Base-by-base conservation (phyloP, 92 coral and sea anemone species). In the Parazoanthus darwini region DNA sequence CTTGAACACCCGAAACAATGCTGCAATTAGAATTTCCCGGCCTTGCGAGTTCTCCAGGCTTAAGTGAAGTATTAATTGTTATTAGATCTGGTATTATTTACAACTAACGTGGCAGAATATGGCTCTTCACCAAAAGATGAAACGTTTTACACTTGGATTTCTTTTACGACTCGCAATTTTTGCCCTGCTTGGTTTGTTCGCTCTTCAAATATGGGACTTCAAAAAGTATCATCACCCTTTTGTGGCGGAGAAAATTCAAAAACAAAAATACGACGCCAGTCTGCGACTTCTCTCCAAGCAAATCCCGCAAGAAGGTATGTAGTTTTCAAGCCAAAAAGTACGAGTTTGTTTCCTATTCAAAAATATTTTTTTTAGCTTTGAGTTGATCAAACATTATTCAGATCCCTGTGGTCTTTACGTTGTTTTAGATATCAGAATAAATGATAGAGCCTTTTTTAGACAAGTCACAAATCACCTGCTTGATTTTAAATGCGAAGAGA, bases 51-150 rank as follows among this genome's bases (percentile, higher is more conserved):
- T 37, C 0, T 14, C 43, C 51, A 48, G 1, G 18, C 59, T 11
- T 54, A 3, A 54, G 20, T 54, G 59, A 54, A 13, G 59, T 13
- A 13, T 14, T 13, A 11, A 54, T 14, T 54, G 18, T 11, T 54
- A 20, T 11, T 3, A 54, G 22, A 42, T 7, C 6, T 72, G 77
- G 2, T 29, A 72, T 72, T 3, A 3, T 74, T 74, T 74, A 44
- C 26, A 76, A 76, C 38, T 76, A 18, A 76, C 80, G 80, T 76
- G 80, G 80, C 80, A 76, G 2, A 38, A 75, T 20, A 76, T 76
- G 80, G 80, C 80, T 39, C 80, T 76, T 39, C 48, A 39, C 26
- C 51, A 76, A 39, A 76, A 76, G 80, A 5, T 44, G 8, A 76
- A 76, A 43, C 80, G 80, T 39, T 76, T 18, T 10, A 50, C 51